Evolutionary conservation across 2,797 vertebrate genomes (phyloP).

Genomic region (Lagorchestes hirsutus): DNA sequence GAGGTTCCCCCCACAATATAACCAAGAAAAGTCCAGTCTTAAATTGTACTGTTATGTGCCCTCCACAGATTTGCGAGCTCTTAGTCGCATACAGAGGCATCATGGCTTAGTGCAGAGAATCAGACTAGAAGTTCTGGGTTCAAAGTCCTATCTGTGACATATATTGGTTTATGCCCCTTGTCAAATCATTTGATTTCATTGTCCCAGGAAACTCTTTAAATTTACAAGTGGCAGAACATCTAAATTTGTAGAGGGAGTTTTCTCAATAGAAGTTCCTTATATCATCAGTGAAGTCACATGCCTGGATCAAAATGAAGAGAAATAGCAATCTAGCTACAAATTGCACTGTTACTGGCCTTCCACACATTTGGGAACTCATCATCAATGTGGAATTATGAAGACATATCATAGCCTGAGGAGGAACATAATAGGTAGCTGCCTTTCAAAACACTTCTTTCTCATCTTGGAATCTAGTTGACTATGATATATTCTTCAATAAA

Average conservation of each 20-base stretch:
- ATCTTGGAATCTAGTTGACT: neutral
- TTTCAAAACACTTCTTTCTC: neutral
- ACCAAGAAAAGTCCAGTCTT: neutral
- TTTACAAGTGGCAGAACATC: neutral
- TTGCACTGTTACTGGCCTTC: neutral
- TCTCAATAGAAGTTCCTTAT: neutral
- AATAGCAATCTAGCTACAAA: neutral
- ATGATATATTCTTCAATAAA: neutral
- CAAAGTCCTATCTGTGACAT: neutral
- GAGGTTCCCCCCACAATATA: neutral
- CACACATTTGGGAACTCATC: neutral
- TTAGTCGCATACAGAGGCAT: neutral
- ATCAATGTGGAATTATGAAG: neutral
- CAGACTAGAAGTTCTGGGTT: neutral
- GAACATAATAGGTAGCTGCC: neutral
- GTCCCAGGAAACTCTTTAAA: neutral
- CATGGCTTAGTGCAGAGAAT: neutral
- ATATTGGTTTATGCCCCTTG: neutral
- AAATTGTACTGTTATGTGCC: neutral
- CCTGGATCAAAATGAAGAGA: neutral
- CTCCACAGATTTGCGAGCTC: neutral
- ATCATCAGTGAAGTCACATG: neutral
- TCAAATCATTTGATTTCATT: neutral
- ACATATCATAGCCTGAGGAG: neutral
- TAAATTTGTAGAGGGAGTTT: neutral